These are phyloP conservation scores for Eristalis pertinax DNA, from an alignment of 2,888 invertebrate species.

Conservation along the genomic window DNA sequence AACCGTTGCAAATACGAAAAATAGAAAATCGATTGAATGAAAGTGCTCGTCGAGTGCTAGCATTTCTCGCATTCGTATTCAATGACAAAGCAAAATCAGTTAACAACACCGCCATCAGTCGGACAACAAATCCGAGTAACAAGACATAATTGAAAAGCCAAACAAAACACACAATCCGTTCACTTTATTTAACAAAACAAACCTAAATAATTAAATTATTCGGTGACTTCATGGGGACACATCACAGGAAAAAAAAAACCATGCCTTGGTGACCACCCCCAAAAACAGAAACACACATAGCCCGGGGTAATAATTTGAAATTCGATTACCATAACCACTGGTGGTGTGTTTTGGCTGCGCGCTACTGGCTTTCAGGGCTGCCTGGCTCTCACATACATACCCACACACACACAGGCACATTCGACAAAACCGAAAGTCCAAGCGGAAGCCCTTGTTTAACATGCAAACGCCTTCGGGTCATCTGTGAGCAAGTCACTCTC, in stretches of 20 bases:
- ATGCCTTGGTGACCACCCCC: conserved; percentile 8
- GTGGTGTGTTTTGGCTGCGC: not conserved
- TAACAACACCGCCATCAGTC: not conserved
- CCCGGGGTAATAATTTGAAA: conserved; percentile 78
- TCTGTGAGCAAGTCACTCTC: conserved; percentile 45
- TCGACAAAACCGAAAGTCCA: conserved; percentile 18
- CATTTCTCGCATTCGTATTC: no score
- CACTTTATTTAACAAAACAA: conserved; percentile 1
- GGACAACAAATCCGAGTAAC: not conserved
- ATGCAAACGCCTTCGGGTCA: conserved; percentile 53
- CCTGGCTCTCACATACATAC: not conserved
- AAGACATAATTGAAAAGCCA: not conserved
- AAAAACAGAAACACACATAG: conserved; percentile 68
- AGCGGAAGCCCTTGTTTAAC: conserved; percentile 44
- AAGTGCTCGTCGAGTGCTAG: no score
- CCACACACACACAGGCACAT: not conserved
- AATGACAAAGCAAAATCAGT: not conserved
- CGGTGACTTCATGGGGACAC: conserved; percentile 6
- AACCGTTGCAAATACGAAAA: no score
- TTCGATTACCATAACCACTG: conserved; percentile 79
- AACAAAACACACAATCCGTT: conserved; percentile 1
- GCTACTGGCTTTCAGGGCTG: not conserved
- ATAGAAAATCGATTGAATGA: no score
- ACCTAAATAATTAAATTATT: conserved; percentile 28
- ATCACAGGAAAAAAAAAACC: conserved; percentile 18